These are phyloP conservation scores for Parapristionchus giblindavisi DNA, from an alignment of 2,888 invertebrate species.

Conservation along the genomic window DNA sequence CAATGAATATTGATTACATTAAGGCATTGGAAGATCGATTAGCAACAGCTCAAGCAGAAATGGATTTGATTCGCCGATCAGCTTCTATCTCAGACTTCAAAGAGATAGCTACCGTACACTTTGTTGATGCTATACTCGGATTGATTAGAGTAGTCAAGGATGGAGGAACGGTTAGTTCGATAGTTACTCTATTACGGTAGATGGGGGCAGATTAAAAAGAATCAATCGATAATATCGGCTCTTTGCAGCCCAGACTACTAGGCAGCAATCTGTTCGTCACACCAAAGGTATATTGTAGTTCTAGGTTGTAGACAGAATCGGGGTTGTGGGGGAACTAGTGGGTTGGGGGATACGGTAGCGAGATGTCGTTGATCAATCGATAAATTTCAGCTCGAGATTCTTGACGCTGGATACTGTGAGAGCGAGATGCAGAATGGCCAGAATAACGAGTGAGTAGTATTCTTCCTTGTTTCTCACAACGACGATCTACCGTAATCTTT, in stretches of 20 bases:
- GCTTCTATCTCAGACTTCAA: constrained; percentile 24
- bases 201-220: background rate
- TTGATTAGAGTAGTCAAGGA: constrained; percentile 5
- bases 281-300: constrained; percentile 1
- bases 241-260: background rate
- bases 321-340: no score
- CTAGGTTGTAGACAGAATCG: no score
- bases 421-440: background rate
- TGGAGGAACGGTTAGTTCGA: constrained; percentile 15
- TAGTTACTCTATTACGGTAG: no score
- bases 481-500: no score
- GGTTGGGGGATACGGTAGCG: no score
- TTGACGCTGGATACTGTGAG: background rate
- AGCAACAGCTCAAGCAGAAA: background rate
- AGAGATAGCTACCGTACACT: constrained; percentile 26
- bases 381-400: constrained; percentile 4
- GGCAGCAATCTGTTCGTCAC: constrained; percentile 12
- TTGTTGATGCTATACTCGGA: constrained; percentile 23
- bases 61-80: background rate
- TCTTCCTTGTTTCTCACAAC: no score
- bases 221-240: no score
- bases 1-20: background rate
- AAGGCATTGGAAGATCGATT: constrained; percentile 7
- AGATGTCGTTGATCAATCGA: no score
- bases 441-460: constrained; percentile 7